Conservation (phyloP, 92 coral and sea anemone genomes). For the Zoanthus sociatus region DNA sequence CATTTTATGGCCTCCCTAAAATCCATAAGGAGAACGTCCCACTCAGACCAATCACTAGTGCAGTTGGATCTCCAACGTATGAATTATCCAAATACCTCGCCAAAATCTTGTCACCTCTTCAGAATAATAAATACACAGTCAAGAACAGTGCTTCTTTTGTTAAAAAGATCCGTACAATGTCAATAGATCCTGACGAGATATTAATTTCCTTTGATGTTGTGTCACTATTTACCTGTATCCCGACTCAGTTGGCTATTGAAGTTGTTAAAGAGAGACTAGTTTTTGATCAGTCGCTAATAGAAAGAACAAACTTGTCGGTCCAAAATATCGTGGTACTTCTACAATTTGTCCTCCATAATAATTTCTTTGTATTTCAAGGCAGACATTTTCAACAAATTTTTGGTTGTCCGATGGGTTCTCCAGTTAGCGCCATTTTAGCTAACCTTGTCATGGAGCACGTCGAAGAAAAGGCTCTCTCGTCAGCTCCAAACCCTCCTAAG, state of each 20-base stretch:
- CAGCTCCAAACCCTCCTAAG: too few relatives aligned
- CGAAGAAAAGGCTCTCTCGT: neutral
- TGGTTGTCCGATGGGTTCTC: neutral
- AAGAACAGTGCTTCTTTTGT: neutral
- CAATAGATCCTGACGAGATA: neutral
- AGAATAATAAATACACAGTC: neutral
- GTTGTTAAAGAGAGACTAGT: too few relatives aligned
- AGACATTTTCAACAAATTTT: too few relatives aligned
- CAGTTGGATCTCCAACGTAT: slow-evolving; percentile 5
- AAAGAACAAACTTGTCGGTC: neutral
- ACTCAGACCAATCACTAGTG: slow-evolving; percentile 1
- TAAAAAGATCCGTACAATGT: neutral
- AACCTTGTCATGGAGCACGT: slow-evolving; percentile 2
- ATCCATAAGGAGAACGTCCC: neutral
- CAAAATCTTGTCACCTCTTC: slow-evolving; percentile 7
- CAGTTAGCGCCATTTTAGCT: neutral
- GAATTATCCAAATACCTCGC: slow-evolving; percentile 10
- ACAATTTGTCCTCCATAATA: neutral
- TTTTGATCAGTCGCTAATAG: neutral
- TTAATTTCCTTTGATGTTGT: neutral
- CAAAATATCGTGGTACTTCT: neutral
- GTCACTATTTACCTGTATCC: neutral
- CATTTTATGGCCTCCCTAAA: slow-evolving; percentile 10
- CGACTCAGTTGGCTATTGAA: neutral
- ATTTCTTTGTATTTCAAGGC: neutral